Evolutionary conservation across 2,113 vertebrate genomes (phyloP), one percentile per base, ranked within the genome.

Genomic region (Chloropsis cyanopogon): DNA sequence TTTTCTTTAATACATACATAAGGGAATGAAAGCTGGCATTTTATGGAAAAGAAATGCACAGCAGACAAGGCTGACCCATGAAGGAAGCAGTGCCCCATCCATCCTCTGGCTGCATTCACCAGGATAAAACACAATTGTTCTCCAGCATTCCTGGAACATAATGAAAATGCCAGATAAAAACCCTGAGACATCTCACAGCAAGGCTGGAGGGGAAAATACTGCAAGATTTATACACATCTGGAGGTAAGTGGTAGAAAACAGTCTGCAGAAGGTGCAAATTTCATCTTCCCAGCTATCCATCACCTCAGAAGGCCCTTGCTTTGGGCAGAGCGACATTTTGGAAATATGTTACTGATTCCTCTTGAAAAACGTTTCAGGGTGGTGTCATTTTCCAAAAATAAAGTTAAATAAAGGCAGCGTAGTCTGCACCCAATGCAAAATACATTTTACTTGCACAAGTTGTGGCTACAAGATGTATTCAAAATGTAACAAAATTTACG

Each of bases 291-390:
- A 63, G 87, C 90, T 57, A 95, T 97, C 96, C 75, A 97, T 97
- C 97, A 96, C 93, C 90, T 90, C 95, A 86, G 91, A 77, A 95
- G 91, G 96, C 92, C 69, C 91, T 96, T 95, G 94, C 95, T 95
- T 54, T 72, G 63, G 92, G 93, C 90, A 96, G 60, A 92, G 73
- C 94, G 41, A 63, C 64, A 86, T 26, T 81, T 42, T 84, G 95
- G 89, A 90, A 89, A 92, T 88, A 88, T 92, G 82, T 93, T 69
- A 93, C 78, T 10, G 18, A 86, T 77, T 83, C 87, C 56, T 92
- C 75, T 60, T 42, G 57, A 64, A 97, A 92, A 92, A 50, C 7
- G 35, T 26, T 66, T n/a, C 50, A 61, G 61, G 81, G 86, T 21
- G 93, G 77, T 84, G 93, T 82, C 11, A n/a, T 73, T 89, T 86